Evolutionary conservation across 2,113 vertebrate genomes (phyloP), one percentile per base, ranked within the genome.

Genomic region (Catharus fuscescens): DNA sequence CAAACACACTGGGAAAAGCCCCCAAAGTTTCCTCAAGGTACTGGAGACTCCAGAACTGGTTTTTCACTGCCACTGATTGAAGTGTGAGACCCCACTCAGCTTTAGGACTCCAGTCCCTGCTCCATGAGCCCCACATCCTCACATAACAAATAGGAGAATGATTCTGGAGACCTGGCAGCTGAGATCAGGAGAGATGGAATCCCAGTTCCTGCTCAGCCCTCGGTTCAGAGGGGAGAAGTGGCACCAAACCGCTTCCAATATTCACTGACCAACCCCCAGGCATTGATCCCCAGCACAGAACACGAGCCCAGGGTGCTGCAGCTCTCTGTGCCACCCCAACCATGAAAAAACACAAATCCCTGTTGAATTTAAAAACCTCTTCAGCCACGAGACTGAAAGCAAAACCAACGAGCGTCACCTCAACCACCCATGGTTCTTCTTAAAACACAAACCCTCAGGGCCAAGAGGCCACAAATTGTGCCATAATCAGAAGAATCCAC

Each of bases 401-500:
- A 80, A 85, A 88, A 79, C 38, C 10, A 87, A 62, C 1, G 52
- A 90, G 70, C 2, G 0, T n/a, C 7, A 47, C 47, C 86, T 45
- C 60, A 34, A 52, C 74, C 61, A 76, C 2, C 0, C 2, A 79
- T 52, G 38, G 4, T 38, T 86, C 74, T 47, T 73, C 91, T 86
- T 50, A 48, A 80, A 73, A 84, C 0, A 20, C 84, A 89, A 86
- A 92, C 52, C 83, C 77, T 34, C 5, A 0, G 59, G 79, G 78
- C 62, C 54, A 21, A 38, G 64, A 65, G 78, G 81, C 50, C 67
- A 12, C 89, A 95, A 97, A 95, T 52, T 48, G 82, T 26, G 28
- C 74, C 36, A 83, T 42, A 94, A 94, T 44, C 86, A 80, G 80
- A 89, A 91, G 79, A 76, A 80, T 15, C 77, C 82, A 25, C 80